Base-by-base conservation (phyloP, 2,888 invertebrate species). In the Malacosoma neustria region DNA sequence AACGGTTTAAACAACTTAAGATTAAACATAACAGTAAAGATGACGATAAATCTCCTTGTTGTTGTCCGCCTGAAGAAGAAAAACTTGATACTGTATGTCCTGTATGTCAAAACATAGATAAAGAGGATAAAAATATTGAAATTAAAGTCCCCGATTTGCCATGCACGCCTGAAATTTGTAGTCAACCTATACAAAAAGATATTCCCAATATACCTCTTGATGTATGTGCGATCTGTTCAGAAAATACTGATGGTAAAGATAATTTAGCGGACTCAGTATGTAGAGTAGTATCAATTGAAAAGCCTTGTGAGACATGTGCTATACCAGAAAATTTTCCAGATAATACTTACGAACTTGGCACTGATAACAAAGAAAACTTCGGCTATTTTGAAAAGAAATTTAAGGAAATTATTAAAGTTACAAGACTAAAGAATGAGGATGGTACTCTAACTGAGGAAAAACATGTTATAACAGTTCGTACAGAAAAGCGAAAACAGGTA, bases 351-450 rank as follows among this genome's bases (percentile, higher is more conserved):
- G 36, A 40, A 30, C 7, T 41, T 13, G 14, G 31, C 22, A 32
- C 38, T n/a, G 42, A 39, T 29, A 30, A 32, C 5, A 32, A 33
- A 6, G 32, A 42, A 29, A 45, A 54, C 11, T 31, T 50, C 2
- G 58, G 56, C 3, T 49, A 48, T 30, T 57, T 53, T 35, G 59
- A 61, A 34, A 60, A 50, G 15, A 62, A 55, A 35, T 57, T 48
- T n/a, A 59, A 67, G 42, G 58, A 67, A 48, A 52, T 60, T n/a
- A 51, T 64, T 1, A 69, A 54, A 43, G 47, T 71, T 2, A 58
- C 46, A 5, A 57, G 60, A 37, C 29, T 48, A 9, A 41, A 51
- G 12, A 61, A 68, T 13, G 44, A 49, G 11, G 60, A 69, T 39
- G 71, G 71, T 2, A 61, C 56, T 12, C 39, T 70, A 5, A 46